phyloP scores from a whole-genome alignment of 2,113 vertebrate species.

The Centropus unirufus region DNA sequence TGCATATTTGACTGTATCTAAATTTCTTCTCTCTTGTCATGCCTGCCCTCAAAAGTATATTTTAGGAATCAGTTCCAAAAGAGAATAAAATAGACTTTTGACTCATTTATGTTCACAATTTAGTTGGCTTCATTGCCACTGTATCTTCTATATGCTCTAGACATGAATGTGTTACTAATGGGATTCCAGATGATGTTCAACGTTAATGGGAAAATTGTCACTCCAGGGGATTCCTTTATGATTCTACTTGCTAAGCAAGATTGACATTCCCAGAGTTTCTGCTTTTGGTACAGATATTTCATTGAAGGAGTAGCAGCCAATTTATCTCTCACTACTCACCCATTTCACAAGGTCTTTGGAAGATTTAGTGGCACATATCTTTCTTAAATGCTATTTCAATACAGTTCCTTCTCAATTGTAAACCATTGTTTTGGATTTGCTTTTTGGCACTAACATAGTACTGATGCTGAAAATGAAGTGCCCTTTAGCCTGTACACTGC shows the following conservation, averaged over 20 bases:
- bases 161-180: constrained; percentile 6
- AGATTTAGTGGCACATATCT: neutral
- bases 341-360: constrained; percentile 14
- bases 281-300: constrained; percentile 19
- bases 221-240: constrained; percentile 38
- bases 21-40: neutral
- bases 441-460: neutral
- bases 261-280: neutral
- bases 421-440: neutral
- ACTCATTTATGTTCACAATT: neutral
- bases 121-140: neutral
- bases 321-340: constrained; percentile 21
- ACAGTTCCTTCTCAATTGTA: neutral
- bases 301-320: neutral
- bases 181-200: constrained; percentile 47
- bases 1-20: neutral
- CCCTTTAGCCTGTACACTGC: neutral
- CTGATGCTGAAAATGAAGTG: neutral
- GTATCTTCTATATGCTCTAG: constrained; percentile 6
- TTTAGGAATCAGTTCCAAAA: constrained; percentile 25
- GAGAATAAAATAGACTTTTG: constrained; percentile 17
- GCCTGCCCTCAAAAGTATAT: neutral
- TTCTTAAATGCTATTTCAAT: neutral
- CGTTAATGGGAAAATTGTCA: constrained; percentile 53
- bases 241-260: constrained; percentile 40